Evolutionary conservation across 1,140 invertebrate genomes (phyloP).

Genomic region (Idris sp.): DNA sequence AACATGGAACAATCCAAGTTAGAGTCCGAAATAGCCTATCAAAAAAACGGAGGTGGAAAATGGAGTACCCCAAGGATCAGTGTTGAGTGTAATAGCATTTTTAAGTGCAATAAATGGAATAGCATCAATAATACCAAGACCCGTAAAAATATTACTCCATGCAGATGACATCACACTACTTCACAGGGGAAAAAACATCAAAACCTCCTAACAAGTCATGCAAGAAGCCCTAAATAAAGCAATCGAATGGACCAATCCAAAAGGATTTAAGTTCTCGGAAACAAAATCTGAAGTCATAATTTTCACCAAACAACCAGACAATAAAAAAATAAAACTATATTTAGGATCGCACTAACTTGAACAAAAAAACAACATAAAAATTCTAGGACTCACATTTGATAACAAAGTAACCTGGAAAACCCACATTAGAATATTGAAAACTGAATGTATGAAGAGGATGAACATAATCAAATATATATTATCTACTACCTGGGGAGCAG

Average conservation of each 20-base stretch:
- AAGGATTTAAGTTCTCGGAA: neutral
- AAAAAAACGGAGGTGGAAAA: neutral
- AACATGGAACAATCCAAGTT: slow-evolving; percentile 1
- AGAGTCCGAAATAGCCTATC: slow-evolving; percentile 8
- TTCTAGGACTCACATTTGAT: slow-evolving; percentile 31
- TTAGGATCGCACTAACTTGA: neutral
- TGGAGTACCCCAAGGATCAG: slow-evolving; percentile 14
- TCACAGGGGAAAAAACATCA: slow-evolving; percentile 8
- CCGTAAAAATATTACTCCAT: neutral
- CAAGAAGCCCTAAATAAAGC: neutral
- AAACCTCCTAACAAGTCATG: neutral
- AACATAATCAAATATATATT: slow-evolving; percentile 19
- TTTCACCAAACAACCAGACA: slow-evolving; percentile 11
- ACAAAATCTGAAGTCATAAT: neutral
- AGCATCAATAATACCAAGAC: neutral
- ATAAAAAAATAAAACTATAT: neutral
- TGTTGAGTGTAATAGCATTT: slow-evolving; percentile 9
- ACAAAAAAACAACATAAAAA: slow-evolving; percentile 10
- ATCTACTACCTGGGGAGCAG: slow-evolving; percentile 48
- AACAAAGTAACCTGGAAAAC: slow-evolving; percentile 12
- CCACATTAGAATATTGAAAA: slow-evolving; percentile 4
- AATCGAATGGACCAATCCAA: neutral
- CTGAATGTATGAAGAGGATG: slow-evolving; percentile 15
- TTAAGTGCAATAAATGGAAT: slow-evolving; percentile 8
- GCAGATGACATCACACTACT: slow-evolving; percentile 19